Conservation (phyloP, 2,113 vertebrate species). For the Miniopterus natalensis region DNA sequence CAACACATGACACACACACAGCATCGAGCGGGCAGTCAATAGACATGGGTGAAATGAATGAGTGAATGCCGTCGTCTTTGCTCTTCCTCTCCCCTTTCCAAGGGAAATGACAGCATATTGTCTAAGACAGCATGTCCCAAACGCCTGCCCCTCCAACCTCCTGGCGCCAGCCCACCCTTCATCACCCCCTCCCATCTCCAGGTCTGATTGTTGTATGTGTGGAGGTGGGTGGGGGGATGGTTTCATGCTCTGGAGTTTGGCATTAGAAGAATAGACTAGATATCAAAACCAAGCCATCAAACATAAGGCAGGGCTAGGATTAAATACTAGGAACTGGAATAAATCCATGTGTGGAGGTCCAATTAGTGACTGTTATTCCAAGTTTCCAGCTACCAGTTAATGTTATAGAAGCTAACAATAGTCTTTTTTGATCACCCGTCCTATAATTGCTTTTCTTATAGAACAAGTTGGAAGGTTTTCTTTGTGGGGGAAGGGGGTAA, state of each 20-base stretch:
- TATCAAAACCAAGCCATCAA: neutral
- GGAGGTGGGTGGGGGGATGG: neutral
- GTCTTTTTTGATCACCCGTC: neutral
- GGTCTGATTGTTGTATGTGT: neutral
- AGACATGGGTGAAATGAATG: neutral
- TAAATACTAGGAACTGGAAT: neutral
- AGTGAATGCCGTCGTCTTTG: neutral
- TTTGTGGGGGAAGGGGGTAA: fast-evolving
- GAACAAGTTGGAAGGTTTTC: neutral
- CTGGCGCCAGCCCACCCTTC: neutral
- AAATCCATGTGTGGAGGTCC: neutral
- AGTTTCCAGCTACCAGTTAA: neutral
- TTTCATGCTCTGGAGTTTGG: neutral
- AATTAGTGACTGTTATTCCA: neutral
- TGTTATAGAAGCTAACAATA: neutral
- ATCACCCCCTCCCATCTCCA: neutral
- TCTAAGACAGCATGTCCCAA: neutral
- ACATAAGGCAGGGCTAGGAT: neutral
- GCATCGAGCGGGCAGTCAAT: neutral
- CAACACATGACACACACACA: fast-evolving
- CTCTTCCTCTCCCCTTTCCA: neutral
- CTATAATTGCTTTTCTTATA: neutral
- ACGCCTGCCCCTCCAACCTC: neutral
- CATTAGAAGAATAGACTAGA: neutral
- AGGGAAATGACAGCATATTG: neutral